Evolutionary conservation across 2,113 vertebrate species (phyloP).

Genomic region (Corythornis vintsioides): DNA sequence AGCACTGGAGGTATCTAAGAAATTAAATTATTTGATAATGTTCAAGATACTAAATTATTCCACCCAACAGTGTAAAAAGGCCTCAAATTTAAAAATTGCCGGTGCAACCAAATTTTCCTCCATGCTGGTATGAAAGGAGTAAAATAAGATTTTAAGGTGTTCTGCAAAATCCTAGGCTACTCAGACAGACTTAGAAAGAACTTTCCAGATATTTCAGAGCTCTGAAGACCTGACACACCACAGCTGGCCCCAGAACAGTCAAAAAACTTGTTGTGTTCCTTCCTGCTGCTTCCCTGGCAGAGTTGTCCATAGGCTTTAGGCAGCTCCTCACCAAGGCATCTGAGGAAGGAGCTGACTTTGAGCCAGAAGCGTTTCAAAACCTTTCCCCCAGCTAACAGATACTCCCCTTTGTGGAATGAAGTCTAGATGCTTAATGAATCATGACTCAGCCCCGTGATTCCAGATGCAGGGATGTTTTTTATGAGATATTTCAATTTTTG

Average conservation of each 20-base stretch:
- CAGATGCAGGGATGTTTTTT: neutral
- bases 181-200: neutral
- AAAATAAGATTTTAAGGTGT: neutral
- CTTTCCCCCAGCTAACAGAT: neutral
- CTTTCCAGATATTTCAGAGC: neutral
- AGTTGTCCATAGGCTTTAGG: neutral
- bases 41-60: neutral
- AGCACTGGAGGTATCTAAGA: neutral
- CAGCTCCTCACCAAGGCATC: fast-evolving
- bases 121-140: neutral
- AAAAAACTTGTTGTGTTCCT: neutral
- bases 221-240: neutral
- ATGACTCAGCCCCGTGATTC: neutral
- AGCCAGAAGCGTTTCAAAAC: neutral
- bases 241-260: neutral
- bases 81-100: neutral
- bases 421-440: neutral
- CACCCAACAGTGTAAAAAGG: neutral
- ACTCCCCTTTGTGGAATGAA: neutral
- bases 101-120: neutral
- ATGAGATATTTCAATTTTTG: neutral
- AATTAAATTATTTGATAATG: neutral
- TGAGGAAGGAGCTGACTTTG: neutral
- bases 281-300: neutral
- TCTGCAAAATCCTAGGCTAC: neutral